A percentile compares a stretch with the other conserved stretches of the same genome.
These are phyloP conservation scores for Salminus brasiliensis DNA, from an alignment of 2,113 vertebrate genomes.

Conservation along the genomic window DNA sequence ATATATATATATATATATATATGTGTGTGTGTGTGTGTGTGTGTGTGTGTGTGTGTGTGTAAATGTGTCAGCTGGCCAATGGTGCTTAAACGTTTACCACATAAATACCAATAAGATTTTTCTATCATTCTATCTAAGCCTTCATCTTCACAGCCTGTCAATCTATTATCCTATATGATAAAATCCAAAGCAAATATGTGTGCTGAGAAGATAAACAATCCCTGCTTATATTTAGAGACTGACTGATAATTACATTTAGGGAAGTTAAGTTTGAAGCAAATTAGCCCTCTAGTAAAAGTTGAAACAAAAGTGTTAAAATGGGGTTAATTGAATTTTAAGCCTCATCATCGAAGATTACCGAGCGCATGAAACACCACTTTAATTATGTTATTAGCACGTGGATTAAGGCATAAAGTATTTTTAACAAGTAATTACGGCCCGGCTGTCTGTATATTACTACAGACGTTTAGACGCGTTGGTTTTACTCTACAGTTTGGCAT, in stretches of 20 bases:
- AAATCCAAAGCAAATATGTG: slow-evolving; percentile 49
- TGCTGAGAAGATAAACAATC: slow-evolving; percentile 65
- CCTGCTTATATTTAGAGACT: slow-evolving; percentile 63
- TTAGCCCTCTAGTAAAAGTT: slow-evolving; percentile 72
- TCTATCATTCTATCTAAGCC: background rate
- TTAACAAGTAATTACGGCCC: slow-evolving; percentile 71
- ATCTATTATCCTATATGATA: slow-evolving; percentile 31
- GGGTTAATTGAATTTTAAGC: slow-evolving; percentile 82
- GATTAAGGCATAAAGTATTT: slow-evolving; percentile 75
- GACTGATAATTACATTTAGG: slow-evolving; percentile 64
- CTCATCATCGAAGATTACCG: slow-evolving; percentile 79
- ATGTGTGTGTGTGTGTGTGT: too few relatives aligned
- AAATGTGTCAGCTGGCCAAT: too few relatives aligned
- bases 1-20: too few relatives aligned
- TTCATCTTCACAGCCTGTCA: background rate
- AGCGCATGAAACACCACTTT: slow-evolving; percentile 74
- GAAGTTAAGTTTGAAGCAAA: slow-evolving; percentile 74
- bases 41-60: too few relatives aligned
- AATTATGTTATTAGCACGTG: slow-evolving; percentile 78
- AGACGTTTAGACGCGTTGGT: slow-evolving; percentile 59
- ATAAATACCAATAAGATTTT: background rate
- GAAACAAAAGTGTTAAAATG: slow-evolving; percentile 78
- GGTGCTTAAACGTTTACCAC: too few relatives aligned
- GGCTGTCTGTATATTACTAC: slow-evolving; percentile 70
- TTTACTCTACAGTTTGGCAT: slow-evolving; percentile 57